These are phyloP conservation scores for Caenorhabditis parvicauda DNA, from an alignment of 2,888 invertebrate genomes.

Conservation along the genomic window DNA sequence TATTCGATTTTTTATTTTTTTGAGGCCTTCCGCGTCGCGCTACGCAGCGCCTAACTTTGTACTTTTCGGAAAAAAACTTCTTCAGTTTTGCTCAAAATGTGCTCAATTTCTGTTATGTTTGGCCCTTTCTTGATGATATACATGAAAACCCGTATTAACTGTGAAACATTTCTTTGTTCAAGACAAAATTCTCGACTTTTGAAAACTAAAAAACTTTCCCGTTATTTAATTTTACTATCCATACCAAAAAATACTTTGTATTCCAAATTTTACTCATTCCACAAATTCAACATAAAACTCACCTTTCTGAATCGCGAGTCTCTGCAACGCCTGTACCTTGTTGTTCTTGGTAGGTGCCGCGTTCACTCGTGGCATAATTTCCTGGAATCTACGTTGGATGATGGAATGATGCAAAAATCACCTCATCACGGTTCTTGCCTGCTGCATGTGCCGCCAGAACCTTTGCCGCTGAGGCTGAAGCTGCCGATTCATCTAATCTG, in stretches of 20 bases:
- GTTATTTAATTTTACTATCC: no score
- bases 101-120: background rate
- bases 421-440: slow-evolving; percentile 34
- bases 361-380: slow-evolving; percentile 56
- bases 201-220: no score
- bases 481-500: slow-evolving; percentile 49
- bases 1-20: no score
- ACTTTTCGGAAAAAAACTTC: slow-evolving; percentile 1
- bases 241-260: no score
- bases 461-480: slow-evolving; percentile 51
- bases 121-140: background rate
- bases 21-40: no score
- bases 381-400: slow-evolving; percentile 11
- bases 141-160: background rate
- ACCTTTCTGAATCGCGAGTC: slow-evolving; percentile 59
- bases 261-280: no score
- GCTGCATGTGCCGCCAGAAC: slow-evolving; percentile 57
- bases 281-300: no score
- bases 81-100: background rate
- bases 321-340: slow-evolving; percentile 54
- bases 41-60: no score
- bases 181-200: no score
- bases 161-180: no score
- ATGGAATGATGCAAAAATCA: background rate
- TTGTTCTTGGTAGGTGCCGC: slow-evolving; percentile 54